Base-by-base conservation (phyloP, 2,888 invertebrate genomes). In the Epistrophe eligans region DNA sequence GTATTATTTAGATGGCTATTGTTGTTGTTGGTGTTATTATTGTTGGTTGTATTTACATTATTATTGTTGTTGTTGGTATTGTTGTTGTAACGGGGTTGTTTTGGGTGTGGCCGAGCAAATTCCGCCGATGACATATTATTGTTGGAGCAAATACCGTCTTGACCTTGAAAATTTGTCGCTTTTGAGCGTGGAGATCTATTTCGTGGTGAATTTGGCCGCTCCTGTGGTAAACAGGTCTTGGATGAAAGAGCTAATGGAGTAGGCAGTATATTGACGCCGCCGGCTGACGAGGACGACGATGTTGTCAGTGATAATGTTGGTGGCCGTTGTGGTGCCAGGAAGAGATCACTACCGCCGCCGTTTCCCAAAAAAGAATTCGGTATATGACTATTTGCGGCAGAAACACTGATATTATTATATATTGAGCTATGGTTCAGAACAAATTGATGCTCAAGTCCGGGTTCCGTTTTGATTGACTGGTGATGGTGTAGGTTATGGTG, bases 21-120 rank as follows among this genome's bases (percentile, higher is more conserved):
- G 64, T 57, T 80, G 55, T 58, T 79, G 43, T 58, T 81, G 64
- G 58, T 81, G 64, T 45, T 87, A 48, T 38, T 89, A 35, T 81
- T 89, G 38, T 76, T 89, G 40, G 38, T 84, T 48, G 32, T 84
- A 87, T 83, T 89, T 28, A 40, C 84, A 62, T 74, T 88, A 50
- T 73, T 88, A n/a, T 74, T 88, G 38, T 60, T 62, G n/a, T 43
- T 24, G 24, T 40, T 60, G n/a, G n/a, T n/a, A 32, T 32, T 43
- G 19, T 74, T 82, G 67, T 57, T 85, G 52, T 74, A 90, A 45
- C 89, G 88, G 52, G 89, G 89, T 70, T 90, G 90, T 71, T 90
- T 90, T 43, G 90, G 91, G 87, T 90, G 90, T 66, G 90, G 91
- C 52, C 90, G 88, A 13, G 89, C 90, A 88, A 91, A 91, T 88